These are phyloP conservation scores for Paragorgia papillata DNA, from an alignment of 92 coral and sea anemone species.

Conservation along the genomic window DNA sequence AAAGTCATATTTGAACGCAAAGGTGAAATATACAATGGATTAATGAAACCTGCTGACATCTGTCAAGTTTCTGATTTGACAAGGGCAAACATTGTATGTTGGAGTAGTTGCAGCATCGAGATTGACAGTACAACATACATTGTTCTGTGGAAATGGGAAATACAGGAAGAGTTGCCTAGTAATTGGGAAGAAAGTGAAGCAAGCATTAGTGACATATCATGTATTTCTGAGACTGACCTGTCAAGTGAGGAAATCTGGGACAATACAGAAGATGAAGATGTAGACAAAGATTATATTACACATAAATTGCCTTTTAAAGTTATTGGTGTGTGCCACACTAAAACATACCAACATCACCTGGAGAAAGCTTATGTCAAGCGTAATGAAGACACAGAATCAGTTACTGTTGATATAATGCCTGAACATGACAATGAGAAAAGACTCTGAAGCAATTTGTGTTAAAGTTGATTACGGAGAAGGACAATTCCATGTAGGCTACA, in stretches of 20 bases:
- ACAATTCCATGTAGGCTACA: constrained; percentile 44
- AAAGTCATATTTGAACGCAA: constrained; percentile 9
- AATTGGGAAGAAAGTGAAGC: constrained; percentile 40
- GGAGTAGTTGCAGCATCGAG: constrained; percentile 37
- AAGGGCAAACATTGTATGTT: constrained; percentile 29
- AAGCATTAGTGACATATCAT: constrained; percentile 13
- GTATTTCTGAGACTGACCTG: constrained; percentile 35
- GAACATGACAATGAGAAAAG: constrained; percentile 59
- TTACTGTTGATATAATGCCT: constrained; percentile 22
- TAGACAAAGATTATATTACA: constrained; percentile 14
- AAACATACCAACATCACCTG: constrained; percentile 32
- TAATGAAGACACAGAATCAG: not conserved
- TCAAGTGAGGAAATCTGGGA: constrained; percentile 15
- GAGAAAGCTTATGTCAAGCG: constrained; percentile 32
- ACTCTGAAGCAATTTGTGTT: constrained; percentile 43
- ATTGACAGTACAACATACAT: constrained; percentile 27
- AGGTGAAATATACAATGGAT: constrained; percentile 30
- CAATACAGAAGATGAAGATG: constrained; percentile 22
- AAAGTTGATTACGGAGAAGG: constrained; percentile 48
- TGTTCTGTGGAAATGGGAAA: constrained; percentile 50
- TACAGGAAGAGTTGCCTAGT: constrained; percentile 11
- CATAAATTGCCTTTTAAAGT: constrained; percentile 58
- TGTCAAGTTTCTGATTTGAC: constrained; percentile 5
- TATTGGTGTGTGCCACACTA: constrained; percentile 59
- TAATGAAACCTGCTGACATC: constrained; percentile 22